Percentiles rank a stretch among this genome's conserved stretches.
These are phyloP conservation scores for Liopterus haemorrhoidalis DNA, from an alignment of 2,888 invertebrate species.

Conservation along the genomic window DNA sequence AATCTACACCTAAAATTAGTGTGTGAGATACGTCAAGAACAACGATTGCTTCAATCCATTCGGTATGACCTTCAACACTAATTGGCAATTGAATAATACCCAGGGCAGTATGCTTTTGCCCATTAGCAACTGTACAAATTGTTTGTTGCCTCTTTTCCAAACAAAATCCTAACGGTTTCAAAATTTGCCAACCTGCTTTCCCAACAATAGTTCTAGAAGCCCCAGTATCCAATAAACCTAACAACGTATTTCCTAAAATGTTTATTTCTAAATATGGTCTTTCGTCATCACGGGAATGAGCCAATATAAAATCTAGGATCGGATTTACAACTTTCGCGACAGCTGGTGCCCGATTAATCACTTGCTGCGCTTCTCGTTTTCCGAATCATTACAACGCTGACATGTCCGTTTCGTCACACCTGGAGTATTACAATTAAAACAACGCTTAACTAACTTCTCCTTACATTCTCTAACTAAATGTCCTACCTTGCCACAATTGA, in stretches of 20 bases:
- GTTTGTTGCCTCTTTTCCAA: not conserved
- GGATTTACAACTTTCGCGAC: not conserved
- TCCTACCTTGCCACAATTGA: no score
- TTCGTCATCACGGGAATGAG: constrained; percentile 9
- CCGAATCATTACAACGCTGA: constrained; percentile 2
- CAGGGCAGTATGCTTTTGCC: not conserved
- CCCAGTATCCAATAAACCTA: constrained; percentile 2
- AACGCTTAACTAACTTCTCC: not conserved
- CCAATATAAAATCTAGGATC: constrained; percentile 5
- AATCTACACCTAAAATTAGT: constrained; percentile 6
- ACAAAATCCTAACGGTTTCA: not conserved
- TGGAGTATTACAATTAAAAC: not conserved
- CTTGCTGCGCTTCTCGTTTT: not conserved
- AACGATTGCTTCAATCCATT: no score
- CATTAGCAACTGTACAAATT: constrained; percentile 1
- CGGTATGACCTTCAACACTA: not conserved
- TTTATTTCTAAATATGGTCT: not conserved
- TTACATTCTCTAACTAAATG: no score
- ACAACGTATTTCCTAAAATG: not conserved
- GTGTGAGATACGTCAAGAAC: no score
- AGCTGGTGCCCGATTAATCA: constrained; percentile 4
- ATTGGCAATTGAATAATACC: not conserved
- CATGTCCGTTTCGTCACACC: not conserved
- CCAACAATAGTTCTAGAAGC: not conserved
- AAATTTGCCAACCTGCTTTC: constrained; percentile 3